Evolutionary conservation across 2,888 invertebrate species (phyloP), one percentile per base, ranked within the genome.

Genomic region (Apamea crenata): DNA sequence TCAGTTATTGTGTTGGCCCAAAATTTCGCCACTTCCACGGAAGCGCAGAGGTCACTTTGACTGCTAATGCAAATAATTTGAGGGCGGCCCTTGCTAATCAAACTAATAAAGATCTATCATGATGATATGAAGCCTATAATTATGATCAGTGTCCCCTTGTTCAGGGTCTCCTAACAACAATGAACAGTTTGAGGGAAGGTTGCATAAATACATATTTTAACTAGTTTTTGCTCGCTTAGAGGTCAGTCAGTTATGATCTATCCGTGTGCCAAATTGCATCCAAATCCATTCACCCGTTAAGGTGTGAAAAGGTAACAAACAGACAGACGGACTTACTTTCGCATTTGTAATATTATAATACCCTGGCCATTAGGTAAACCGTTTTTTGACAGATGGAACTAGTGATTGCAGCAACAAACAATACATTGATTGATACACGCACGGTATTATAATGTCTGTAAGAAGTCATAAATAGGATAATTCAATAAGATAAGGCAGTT

Each of bases 131-230:
- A 14, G 12, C n/a, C 18, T 36, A 36, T 50, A 32, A 74, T 68
- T 74, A 69, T 68, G 0, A 73, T 1, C 1, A 47, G 18, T 10
- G 1, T n/a, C 21, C 32, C 7, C 0, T 36, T n/a, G 56, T 74
- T 69, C 74, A 74, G 69, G 69, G 69, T 12, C 44, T 74, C 12
- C 1, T 32, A 7, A 32, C 12, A 50, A 74, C 70, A 74, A 74
- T 74, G 69, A 68, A 32, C 69, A 14, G 14, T 50, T 70, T 74
- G 5, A 74, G 47, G 18, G 4, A 47, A 68, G 36, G 47, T 21
- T 21, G 8, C 3, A 36, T 69, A n/a, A n/a, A 63, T n/a, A 16
- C 14, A 12, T n/a, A n/a, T n/a, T 59, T 59, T n/a, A 59, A 59
- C 56, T n/a, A 59, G n/a, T 0, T n/a, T 59, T n/a, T 59, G 12